A percentile compares a stretch with the other conserved stretches of the same genome.
phyloP scores from a whole-genome alignment of 2,888 invertebrate genomes.

The Lithosia quadra region DNA sequence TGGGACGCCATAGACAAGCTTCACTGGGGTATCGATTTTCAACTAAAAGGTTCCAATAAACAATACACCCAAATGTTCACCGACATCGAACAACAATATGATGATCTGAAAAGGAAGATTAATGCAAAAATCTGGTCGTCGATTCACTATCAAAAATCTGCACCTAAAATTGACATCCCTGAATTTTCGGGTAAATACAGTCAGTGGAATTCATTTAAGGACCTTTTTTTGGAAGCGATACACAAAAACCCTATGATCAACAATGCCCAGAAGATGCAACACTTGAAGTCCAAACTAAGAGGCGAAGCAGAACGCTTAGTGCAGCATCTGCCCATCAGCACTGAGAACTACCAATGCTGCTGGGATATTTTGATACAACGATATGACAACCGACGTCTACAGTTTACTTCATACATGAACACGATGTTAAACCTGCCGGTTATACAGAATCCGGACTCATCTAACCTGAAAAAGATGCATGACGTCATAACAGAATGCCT shows the following conservation, averaged over 20 bases:
- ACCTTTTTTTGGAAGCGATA: background rate
- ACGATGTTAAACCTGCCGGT: background rate
- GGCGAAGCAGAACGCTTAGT: conserved; percentile 4
- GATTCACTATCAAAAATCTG: background rate
- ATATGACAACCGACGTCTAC: conserved; percentile 5
- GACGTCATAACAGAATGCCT: conserved; percentile 18
- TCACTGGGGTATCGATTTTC: background rate
- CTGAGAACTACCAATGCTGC: conserved; percentile 6
- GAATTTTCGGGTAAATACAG: background rate
- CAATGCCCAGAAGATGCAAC: conserved; percentile 11
- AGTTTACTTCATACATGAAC: conserved; percentile 9
- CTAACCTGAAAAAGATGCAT: conserved; percentile 12
- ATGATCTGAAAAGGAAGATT: background rate
- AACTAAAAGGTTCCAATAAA: background rate
- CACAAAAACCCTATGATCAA: background rate
- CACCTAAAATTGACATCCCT: background rate
- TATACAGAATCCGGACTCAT: background rate
- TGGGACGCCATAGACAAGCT: background rate
- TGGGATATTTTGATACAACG: conserved; percentile 6
- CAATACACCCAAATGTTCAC: background rate
- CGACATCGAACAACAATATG: background rate
- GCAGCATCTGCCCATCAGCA: conserved; percentile 3
- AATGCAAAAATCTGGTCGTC: background rate
- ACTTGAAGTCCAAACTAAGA: conserved; percentile 1
- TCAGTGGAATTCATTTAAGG: background rate